Conservation (phyloP, 2,113 vertebrate genomes). For the Dipodomys merriami region DNA sequence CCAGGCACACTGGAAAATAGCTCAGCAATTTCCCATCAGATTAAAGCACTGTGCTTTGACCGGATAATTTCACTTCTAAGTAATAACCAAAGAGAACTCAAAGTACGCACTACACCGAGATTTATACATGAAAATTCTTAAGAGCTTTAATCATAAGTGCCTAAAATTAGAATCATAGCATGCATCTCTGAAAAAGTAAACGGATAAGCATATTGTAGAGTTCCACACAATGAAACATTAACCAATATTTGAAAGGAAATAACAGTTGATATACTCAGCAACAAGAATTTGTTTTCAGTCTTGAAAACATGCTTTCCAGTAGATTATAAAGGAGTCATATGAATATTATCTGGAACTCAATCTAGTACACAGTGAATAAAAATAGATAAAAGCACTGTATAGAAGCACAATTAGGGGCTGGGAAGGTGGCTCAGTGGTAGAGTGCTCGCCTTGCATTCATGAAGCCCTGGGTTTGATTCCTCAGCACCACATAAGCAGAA, state of each 20-base stretch:
- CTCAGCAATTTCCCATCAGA: not conserved
- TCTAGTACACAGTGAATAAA: not conserved
- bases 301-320: not conserved
- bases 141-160: not conserved
- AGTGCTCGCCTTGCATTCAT: no score
- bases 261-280: not conserved
- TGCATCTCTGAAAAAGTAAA: not conserved
- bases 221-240: not conserved
- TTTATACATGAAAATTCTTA: not conserved
- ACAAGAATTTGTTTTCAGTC: not conserved
- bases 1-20: not conserved
- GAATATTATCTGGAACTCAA: not conserved
- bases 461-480: no score
- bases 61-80: not conserved
- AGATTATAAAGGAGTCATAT: not conserved
- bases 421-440: no score
- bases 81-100: slow-evolving; percentile 45
- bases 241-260: slow-evolving; percentile 11
- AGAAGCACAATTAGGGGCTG: not conserved
- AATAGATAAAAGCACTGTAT: not conserved
- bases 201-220: not conserved
- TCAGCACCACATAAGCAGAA: no score
- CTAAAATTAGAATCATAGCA: not conserved
- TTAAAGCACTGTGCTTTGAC: not conserved
- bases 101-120: not conserved